phyloP scores from a whole-genome alignment of 2,888 invertebrate genomes.

The Chorisops tibialis region DNA sequence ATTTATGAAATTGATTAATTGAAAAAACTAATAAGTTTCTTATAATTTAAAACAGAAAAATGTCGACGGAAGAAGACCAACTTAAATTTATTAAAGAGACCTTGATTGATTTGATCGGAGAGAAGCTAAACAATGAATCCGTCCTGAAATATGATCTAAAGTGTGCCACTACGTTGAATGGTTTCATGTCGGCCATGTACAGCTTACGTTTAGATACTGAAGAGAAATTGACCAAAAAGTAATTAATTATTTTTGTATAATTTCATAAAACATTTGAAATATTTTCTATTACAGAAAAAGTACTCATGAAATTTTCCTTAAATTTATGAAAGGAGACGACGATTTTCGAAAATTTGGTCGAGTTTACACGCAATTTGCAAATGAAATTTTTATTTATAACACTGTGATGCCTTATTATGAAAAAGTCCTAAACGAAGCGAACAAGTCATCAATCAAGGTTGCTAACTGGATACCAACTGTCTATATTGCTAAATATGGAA shows the following conservation, averaged over 20 bases:
- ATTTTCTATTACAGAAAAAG: conserved; percentile 26
- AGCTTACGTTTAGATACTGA: conserved; percentile 2
- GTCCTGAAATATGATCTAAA: not conserved
- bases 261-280: not conserved
- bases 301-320: conserved; percentile 38
- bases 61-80: conserved; percentile 1
- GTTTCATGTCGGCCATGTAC: conserved; percentile 31
- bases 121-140: not conserved
- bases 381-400: conserved; percentile 46
- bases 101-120: not conserved
- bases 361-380: conserved; percentile 46
- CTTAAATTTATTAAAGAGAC: not conserved
- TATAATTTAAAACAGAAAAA: not conserved
- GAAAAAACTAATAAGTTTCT: too few species aligned
- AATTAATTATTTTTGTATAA: not conserved
- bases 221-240: not conserved
- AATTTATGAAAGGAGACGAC: conserved; percentile 48
- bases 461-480: conserved; percentile 41
- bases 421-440: conserved; percentile 38
- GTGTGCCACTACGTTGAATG: conserved; percentile 16
- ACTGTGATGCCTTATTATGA: conserved; percentile 45
- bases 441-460: conserved; percentile 30
- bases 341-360: conserved; percentile 44
- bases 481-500: conserved; percentile 43
- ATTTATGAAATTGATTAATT: too few species aligned